Base-by-base conservation (phyloP, 23 tunicate genomes). In the Diplosoma virens region DNA sequence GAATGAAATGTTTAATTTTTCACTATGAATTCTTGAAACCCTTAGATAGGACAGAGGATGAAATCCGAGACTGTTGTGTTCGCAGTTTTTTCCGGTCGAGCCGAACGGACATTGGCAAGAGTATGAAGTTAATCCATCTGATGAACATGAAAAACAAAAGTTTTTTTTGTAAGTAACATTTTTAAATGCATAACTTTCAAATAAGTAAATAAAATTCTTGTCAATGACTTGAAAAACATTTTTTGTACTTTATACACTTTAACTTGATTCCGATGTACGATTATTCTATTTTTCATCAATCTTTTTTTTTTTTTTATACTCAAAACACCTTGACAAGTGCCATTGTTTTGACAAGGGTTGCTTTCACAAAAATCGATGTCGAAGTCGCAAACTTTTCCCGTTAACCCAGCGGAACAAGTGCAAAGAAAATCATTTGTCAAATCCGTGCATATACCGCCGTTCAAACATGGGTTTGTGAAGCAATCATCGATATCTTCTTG, bases 91-190 rank as follows among this genome's bases (percentile, higher is more conserved):
- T 20, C 96, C 96, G 33, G 61, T 82, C 3, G 84, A 24, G 6
- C 96, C 88, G 37, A 89, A 89, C 0, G 84, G 65, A 37, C 96
- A 89, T 0, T 71, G 67, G 53, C 96, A 89, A 25, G 37, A 29
- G 67, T 84, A 78, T 1, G 77, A 30, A 1, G 79, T 26, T 21
- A 1, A 5, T 25, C 59, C 66, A 76, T 69, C 86, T 82, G 67
- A 36, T 45, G 7, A 35, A 31, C 5, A 36, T 0, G 41, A 56
- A 16, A 18, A 66, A n/a, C n/a, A n/a, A n/a, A n/a, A n/a, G n/a
- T n/a, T n/a, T n/a, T n/a, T n/a, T n/a, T n/a, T n/a, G n/a, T n/a
- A n/a, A n/a, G n/a, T n/a, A n/a, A n/a, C n/a, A n/a, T n/a, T n/a
- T n/a, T n/a, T n/a, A n/a, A n/a, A n/a, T n/a, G n/a, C n/a, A n/a